Evolutionary conservation across 2,888 invertebrate genomes (phyloP).

Genomic region (Norana najaformis): DNA sequence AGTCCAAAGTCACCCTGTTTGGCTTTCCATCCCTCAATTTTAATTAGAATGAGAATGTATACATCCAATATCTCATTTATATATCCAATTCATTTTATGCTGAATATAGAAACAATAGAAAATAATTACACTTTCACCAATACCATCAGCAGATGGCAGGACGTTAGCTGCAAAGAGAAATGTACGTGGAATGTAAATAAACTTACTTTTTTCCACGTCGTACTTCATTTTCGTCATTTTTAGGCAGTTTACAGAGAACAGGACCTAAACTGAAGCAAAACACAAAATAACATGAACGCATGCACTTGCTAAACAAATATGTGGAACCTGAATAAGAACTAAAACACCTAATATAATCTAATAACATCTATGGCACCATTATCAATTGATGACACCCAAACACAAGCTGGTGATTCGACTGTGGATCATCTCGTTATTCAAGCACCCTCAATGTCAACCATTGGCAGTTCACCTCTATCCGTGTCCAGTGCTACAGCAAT

Average conservation of each 20-base stretch:
- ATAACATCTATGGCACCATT: too few relatives aligned
- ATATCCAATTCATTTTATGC: neutral
- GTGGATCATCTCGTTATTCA: neutral
- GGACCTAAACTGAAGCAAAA: conserved; percentile 1
- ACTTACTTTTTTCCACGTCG: conserved; percentile 9
- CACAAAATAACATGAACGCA: neutral
- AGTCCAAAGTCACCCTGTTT: too few relatives aligned
- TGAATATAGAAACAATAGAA: neutral
- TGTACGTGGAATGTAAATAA: neutral
- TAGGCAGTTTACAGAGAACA: neutral
- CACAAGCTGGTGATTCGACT: too few relatives aligned
- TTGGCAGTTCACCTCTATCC: too few relatives aligned
- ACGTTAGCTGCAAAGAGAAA: too few relatives aligned
- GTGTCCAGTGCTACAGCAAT: too few relatives aligned
- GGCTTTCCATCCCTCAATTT: too few relatives aligned
- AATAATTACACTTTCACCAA: neutral
- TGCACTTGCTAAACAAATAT: neutral
- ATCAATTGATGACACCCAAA: too few relatives aligned
- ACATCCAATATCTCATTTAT: too few relatives aligned
- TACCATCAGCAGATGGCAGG: neutral
- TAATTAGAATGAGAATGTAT: neutral
- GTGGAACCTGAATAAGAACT: neutral
- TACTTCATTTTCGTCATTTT: conserved; percentile 21
- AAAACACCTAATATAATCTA: neutral
- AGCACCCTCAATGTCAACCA: too few relatives aligned